A percentile compares a stretch with the other conserved stretches of the same genome.
Conservation (phyloP, 2,888 invertebrate genomes). For the Argyresthia albistria region DNA sequence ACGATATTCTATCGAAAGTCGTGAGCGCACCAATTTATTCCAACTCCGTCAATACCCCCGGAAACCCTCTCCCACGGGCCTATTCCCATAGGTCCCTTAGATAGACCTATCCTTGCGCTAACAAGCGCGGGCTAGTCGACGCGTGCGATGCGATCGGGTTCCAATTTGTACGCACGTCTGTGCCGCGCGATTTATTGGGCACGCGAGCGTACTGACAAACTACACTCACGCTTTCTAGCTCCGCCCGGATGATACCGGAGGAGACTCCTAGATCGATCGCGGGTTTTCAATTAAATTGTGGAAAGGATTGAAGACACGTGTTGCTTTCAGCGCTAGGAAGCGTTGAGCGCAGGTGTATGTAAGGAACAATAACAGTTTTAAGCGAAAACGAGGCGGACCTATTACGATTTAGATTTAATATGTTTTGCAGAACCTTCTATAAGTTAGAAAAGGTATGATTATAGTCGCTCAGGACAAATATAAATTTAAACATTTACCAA, state of each 20-base stretch:
- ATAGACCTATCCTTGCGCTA: conserved; percentile 19
- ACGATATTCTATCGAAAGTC: no score
- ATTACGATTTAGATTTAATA: no score
- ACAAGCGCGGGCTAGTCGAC: conserved; percentile 38
- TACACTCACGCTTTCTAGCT: conserved; percentile 5
- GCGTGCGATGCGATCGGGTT: conserved; percentile 39
- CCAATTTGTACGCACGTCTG: conserved; percentile 65
- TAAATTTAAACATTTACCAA: no score
- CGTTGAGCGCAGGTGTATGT: no score
- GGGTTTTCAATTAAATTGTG: conserved; percentile 32
- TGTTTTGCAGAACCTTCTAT: no score
- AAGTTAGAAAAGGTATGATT: no score
- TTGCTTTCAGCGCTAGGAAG: no score
- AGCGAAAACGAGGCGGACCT: no score
- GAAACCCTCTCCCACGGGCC: background rate
- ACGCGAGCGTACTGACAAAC: conserved; percentile 33
- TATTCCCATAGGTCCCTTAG: background rate
- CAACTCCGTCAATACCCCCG: background rate
- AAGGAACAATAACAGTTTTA: no score
- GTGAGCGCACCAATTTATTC: no score
- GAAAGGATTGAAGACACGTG: background rate
- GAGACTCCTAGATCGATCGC: background rate
- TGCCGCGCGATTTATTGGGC: conserved; percentile 50
- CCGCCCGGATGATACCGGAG: background rate
- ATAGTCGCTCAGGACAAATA: no score